Base-by-base conservation (phyloP, 2,113 vertebrate genomes). In the Leuciscus idus region DNA sequence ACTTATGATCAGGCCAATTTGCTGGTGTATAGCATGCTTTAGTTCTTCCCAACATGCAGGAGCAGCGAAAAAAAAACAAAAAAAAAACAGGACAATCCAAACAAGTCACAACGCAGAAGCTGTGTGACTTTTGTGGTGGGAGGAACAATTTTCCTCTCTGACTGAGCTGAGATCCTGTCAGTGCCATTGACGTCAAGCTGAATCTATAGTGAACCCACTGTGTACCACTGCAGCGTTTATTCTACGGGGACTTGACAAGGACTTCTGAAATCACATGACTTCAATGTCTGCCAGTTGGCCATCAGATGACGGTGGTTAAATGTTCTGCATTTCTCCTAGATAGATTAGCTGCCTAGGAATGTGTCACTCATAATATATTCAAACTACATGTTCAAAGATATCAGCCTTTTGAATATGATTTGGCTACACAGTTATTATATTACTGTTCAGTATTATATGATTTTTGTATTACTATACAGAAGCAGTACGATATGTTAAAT, bases 121-220 rank as follows among this genome's bases (percentile, higher is more conserved):
- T 39, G 19, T 80, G 77, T 39, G 76, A 78, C 59, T 87, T 81
- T 28, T 33, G 3, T 80, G 87, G 85, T 82, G 57, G 4, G 30
- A 72, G 30, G 61, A 85, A 77, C 64, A 26, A 5, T 48, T 46
- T 68, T 70, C 23, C 28, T 81, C 79, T 85, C 83, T 48, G 28
- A 43, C 87, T 83, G 89, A 84, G 87, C 88, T 78, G 83, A 83
- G 84, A 87, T 88, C 75, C 89, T 87, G 83, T 89, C 89, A 85
- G 87, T 81, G 84, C 88, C 64, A 80, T 86, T 94, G 93, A 94
- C 89, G 92, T 91, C 92, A 93, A 89, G 86, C 87, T 88, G 90
- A 89, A 83, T 88, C 89, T 89, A 94, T 93, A 93, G 93, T 92
- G 88, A 93, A 86, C 55, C 89, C 92, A 92, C 89, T 95, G 94